Percentiles rank a stretch among this genome's conserved stretches.
Conservation (phyloP, 2,797 vertebrate genomes). For the Rhinichthys osculus region DNA sequence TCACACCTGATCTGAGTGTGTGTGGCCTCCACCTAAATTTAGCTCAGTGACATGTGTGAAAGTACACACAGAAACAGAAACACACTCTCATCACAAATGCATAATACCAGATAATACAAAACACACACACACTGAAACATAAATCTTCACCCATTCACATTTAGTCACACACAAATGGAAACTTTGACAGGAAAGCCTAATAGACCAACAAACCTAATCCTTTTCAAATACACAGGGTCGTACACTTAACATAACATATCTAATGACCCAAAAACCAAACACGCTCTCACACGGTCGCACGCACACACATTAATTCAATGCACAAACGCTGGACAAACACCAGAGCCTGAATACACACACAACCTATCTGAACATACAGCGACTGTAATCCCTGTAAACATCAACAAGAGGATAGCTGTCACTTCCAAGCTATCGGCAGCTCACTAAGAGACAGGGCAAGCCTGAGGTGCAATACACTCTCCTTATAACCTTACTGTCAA, state of each 20-base stretch:
- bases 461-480: conserved; percentile 41
- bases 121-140: background rate
- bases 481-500: conserved; percentile 37
- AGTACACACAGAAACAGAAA: conserved; percentile 56
- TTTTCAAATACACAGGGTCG: conserved; percentile 8
- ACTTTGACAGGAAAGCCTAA: background rate
- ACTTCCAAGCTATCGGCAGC: conserved; percentile 31
- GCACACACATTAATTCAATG: conserved; percentile 8
- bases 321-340: conserved; percentile 30
- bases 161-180: background rate
- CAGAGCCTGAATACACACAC: conserved; percentile 57
- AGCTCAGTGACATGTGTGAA: conserved; percentile 66
- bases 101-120: conserved; percentile 13
- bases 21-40: conserved; percentile 52
- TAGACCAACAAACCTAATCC: background rate
- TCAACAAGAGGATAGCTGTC: conserved; percentile 45
- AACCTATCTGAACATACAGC: conserved; percentile 28
- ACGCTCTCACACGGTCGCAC: background rate
- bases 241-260: conserved; percentile 26
- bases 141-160: background rate
- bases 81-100: conserved; percentile 13
- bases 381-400: conserved; percentile 47
- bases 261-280: conserved; percentile 27
- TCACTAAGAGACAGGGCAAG: conserved; percentile 37
- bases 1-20: conserved; percentile 72